Base-by-base conservation (phyloP, 2,888 invertebrate genomes). In the Teinopalpus imperialis region DNA sequence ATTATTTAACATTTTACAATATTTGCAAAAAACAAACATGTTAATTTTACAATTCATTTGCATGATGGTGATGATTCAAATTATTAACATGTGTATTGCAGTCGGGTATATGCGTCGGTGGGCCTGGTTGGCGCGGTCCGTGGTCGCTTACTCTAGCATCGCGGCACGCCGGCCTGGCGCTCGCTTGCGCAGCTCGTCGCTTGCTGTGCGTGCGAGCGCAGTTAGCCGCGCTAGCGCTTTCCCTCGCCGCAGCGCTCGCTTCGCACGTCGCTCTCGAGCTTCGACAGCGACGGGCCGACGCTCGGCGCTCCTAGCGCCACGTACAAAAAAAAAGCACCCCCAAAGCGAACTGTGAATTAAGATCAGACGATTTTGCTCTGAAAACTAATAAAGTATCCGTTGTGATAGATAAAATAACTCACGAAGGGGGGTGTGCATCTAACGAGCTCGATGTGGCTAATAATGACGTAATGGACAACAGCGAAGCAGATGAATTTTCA, bases 171-270 rank as follows among this genome's bases (percentile, higher is more conserved):
- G 94, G 94, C 1, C 70, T 93, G 47, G 90, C 92, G 4, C 66
- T 93, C 0, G 92, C 93, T 4, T 93, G 93, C 61, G 87, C 86
- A 0, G 91, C 92, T 29, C 92, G 93, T 24, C 91, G 91, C 40
- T 69, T 90, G 36, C 80, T 94, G 30, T 94, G 94, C 61, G 79
- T 85, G 62, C 62, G 89, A 61, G 54, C 89, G 56, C 83, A 90
- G 65, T 66, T 86, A 49, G 66, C 85, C 34, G 69, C 78, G 43
- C 63, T 91, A 43, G 82, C 80, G 0, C 69, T 70, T 0, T 73
- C 90, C 54, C 82, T 91, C 18, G 63, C 74, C 16, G 70, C 78
- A 7, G 81, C 82, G 14, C 63, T 83, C 0, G 73, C 74, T 0
- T 64, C 87, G 2, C 79, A 91, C 36, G 67, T 67, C 1, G 73